Evolutionary conservation across 2,113 vertebrate genomes (phyloP).

Genomic region (Zapus hudsonius): DNA sequence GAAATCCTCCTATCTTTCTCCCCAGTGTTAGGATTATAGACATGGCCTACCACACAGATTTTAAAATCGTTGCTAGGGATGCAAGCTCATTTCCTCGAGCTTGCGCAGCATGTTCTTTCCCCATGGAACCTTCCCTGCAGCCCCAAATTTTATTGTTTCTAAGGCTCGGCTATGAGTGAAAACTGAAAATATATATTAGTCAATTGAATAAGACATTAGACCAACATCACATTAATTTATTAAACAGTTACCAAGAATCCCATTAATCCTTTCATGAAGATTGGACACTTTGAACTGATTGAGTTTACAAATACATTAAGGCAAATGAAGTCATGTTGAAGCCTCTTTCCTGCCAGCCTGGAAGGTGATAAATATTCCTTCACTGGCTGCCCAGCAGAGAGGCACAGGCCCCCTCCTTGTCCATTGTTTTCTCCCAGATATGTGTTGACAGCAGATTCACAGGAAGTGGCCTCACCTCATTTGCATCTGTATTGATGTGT

Average conservation of each 20-base stretch:
- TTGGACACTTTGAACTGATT: not conserved
- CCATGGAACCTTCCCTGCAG: too few species aligned
- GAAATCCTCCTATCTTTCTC: too few species aligned
- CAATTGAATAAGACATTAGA: not conserved
- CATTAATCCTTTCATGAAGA: not conserved
- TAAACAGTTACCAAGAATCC: slow-evolving; percentile 28
- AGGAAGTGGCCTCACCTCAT: slow-evolving; percentile 57
- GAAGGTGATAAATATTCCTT: not conserved
- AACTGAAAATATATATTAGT: not conserved
- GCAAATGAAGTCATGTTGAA: not conserved
- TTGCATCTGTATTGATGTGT: slow-evolving; percentile 55
- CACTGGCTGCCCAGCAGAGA: not conserved
- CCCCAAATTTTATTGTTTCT: not conserved
- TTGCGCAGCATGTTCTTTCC: not conserved
- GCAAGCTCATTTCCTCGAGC: not conserved
- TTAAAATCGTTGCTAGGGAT: not conserved
- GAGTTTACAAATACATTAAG: not conserved
- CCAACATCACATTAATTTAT: not conserved
- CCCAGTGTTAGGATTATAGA: too few species aligned
- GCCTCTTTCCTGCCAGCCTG: not conserved
- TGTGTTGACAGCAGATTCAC: slow-evolving; percentile 35
- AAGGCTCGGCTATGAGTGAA: not conserved
- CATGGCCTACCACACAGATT: too few species aligned
- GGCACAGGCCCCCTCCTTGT: not conserved
- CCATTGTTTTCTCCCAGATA: not conserved